phyloP scores from a whole-genome alignment of 2,888 invertebrate species.

The Xanthia togata region DNA sequence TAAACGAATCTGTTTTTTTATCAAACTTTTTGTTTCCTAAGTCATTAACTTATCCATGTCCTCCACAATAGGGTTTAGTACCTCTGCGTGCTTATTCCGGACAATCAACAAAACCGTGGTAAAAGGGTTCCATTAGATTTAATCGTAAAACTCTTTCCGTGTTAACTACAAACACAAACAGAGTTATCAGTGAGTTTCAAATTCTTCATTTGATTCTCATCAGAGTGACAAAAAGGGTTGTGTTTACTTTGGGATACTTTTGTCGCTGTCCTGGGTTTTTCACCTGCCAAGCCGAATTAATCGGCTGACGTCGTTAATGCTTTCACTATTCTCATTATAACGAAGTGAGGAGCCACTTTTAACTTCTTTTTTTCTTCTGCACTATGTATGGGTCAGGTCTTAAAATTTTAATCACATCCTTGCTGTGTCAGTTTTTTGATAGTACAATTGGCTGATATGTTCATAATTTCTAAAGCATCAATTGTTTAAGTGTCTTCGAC shows the following conservation, averaged over 20 bases:
- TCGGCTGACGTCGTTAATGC: background rate
- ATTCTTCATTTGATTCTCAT: constrained; percentile 62
- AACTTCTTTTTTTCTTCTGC: background rate
- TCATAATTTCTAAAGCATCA: background rate
- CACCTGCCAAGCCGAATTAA: constrained; percentile 16
- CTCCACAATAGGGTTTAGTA: constrained; percentile 32
- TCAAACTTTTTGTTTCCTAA: constrained; percentile 8
- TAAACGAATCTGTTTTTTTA: constrained; percentile 4
- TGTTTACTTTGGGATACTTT: constrained; percentile 68
- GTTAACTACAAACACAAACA: constrained; percentile 70
- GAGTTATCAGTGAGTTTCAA: constrained; percentile 71
- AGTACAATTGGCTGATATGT: background rate
- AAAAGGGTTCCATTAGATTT: constrained; percentile 69
- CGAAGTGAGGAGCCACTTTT: background rate
- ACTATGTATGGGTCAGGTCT: background rate
- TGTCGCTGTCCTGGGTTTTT: constrained; percentile 21
- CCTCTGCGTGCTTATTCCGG: constrained; percentile 35
- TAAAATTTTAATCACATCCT: background rate
- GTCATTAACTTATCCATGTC: constrained; percentile 28
- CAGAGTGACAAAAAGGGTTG: constrained; percentile 68
- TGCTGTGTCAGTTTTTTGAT: background rate
- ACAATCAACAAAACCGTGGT: constrained; percentile 55
- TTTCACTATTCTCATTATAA: constrained; percentile 4
- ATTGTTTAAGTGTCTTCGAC: background rate
- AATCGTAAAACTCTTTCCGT: constrained; percentile 66